Conservation (phyloP, 2,797 vertebrate species). For the Garrulus glandarius region DNA sequence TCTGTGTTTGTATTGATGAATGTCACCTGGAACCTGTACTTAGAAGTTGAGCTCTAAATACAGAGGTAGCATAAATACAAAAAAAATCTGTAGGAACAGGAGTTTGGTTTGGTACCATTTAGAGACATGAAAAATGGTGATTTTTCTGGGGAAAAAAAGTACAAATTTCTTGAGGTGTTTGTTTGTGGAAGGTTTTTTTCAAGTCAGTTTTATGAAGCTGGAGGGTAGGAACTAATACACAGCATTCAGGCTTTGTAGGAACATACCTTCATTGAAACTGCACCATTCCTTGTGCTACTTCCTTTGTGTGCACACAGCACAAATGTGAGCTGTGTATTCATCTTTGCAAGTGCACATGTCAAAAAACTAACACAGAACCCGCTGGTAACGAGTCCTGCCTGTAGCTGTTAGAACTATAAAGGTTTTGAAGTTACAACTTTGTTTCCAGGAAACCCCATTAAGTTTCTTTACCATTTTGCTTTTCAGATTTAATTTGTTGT, state of each 20-base stretch:
- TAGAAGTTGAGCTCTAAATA: not conserved
- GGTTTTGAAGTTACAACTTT: not conserved
- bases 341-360: fast-evolving
- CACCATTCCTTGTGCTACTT: not conserved
- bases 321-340: not conserved
- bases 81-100: not conserved
- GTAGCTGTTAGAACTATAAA: not conserved
- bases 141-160: not conserved
- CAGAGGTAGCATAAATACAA: not conserved
- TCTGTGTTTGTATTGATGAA: not conserved
- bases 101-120: not conserved
- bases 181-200: not conserved
- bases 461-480: not conserved
- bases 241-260: not conserved
- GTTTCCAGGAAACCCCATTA: not conserved
- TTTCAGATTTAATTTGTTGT: not conserved
- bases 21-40: not conserved
- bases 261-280: not conserved
- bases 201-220: not conserved
- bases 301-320: not conserved
- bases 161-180: not conserved
- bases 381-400: not conserved
- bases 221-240: not conserved
- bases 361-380: fast-evolving
- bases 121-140: fast-evolving